These are phyloP conservation scores for Acanthurus lineatus DNA, from an alignment of 2,797 vertebrate genomes.

Conservation along the genomic window DNA sequence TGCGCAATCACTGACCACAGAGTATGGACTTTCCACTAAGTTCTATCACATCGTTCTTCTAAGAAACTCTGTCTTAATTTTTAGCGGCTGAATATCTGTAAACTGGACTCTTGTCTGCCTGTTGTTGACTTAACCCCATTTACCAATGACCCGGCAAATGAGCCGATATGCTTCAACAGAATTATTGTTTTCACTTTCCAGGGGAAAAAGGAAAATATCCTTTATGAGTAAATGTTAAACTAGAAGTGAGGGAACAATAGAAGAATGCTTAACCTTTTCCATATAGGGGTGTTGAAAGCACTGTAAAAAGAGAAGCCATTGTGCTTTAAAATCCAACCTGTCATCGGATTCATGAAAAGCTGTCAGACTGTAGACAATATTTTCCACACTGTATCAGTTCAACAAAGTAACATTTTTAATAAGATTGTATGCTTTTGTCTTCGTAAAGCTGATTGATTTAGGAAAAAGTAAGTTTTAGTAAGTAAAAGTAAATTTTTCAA, in stretches of 20 bases:
- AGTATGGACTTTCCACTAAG: background rate
- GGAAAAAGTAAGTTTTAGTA: no score
- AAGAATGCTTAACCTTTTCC: slow-evolving; percentile 60
- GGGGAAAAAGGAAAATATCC: slow-evolving; percentile 32
- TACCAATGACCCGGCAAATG: slow-evolving; percentile 22
- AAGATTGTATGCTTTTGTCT: slow-evolving; percentile 2
- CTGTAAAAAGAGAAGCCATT: slow-evolving; percentile 25
- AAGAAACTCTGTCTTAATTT: background rate
- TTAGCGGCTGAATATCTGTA: background rate
- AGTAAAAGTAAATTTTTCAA: no score
- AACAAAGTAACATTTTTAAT: background rate
- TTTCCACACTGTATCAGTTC: slow-evolving; percentile 22
- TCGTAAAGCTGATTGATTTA: background rate
- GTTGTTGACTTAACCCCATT: background rate
- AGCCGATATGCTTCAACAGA: slow-evolving; percentile 10
- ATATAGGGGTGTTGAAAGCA: slow-evolving; percentile 20
- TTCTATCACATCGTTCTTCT: background rate
- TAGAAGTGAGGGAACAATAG: slow-evolving; percentile 44
- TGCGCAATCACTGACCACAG: background rate
- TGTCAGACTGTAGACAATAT: background rate
- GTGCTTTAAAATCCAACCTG: slow-evolving; percentile 52
- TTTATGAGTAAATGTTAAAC: slow-evolving; percentile 24
- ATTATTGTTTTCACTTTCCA: slow-evolving; percentile 15
- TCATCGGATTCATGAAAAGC: slow-evolving; percentile 47
- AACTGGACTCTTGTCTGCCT: background rate